phyloP scores from a whole-genome alignment of 1,140 invertebrate species.

The Macrotrachela quadricornifera region DNA sequence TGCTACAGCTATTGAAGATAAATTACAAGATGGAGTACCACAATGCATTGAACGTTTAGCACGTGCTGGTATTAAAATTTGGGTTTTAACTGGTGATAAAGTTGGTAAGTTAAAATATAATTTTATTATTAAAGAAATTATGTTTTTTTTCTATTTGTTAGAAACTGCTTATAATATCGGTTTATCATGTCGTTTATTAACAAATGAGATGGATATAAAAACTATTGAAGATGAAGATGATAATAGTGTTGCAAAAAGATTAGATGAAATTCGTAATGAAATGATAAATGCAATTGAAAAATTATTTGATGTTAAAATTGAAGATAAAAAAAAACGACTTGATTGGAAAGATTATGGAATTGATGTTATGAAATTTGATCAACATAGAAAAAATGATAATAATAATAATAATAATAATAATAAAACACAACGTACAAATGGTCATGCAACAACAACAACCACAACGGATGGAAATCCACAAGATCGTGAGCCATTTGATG shows the following conservation, averaged over 20 bases:
- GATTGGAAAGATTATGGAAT: neutral
- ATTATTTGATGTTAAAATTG: too few species aligned
- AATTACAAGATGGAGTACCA: slow-evolving; percentile 94
- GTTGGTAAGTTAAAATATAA: neutral
- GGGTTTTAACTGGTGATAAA: slow-evolving; percentile 9
- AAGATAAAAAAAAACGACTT: neutral
- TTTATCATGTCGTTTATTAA: slow-evolving; percentile 86
- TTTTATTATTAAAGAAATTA: too few species aligned
- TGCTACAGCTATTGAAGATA: slow-evolving; percentile 93
- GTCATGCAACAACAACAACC: slow-evolving; percentile 11
- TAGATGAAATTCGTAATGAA: neutral
- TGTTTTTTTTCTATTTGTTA: too few species aligned
- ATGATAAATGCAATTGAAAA: neutral
- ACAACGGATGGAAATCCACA: slow-evolving; percentile 12
- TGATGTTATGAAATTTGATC: too few species aligned
- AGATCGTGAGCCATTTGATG: too few species aligned
- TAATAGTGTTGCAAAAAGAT: too few species aligned
- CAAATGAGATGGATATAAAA: slow-evolving; percentile 48
- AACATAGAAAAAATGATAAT: neutral
- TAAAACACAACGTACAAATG: neutral
- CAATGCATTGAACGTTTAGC: slow-evolving; percentile 46
- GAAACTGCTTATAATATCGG: slow-evolving; percentile 99
- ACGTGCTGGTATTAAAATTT: slow-evolving; percentile 13
- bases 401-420: neutral
- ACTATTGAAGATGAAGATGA: neutral